Evolutionary conservation across 2,888 invertebrate genomes (phyloP), one percentile per base, ranked within the genome.

Genomic region (Drosophila quinaria): DNA sequence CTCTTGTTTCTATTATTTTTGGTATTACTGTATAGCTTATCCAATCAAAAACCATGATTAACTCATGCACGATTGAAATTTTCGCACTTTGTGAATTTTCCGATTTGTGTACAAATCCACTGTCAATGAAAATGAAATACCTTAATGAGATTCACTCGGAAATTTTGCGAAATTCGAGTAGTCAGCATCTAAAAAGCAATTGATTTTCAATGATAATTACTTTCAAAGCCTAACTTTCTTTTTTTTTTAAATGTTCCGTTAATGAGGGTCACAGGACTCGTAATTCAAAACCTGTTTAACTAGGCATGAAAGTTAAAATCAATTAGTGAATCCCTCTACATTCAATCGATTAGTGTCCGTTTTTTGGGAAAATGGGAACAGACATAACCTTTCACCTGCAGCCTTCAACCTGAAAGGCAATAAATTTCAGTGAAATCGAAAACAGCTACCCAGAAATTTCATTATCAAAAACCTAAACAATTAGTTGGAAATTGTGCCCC

Each of bases 41-140:
- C 46, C 65, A 50, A 51, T 51, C 65, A 39, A 52, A 49, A 35
- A 35, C 15, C 17, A 22, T 64, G 59, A 50, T 64, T 59, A 59
- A 59, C 49, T 37, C 31, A 33, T 41, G 50, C 58, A 35, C 41
- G 49, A 64, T 58, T 49, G 63, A 64, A 64, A 58, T 64, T 50
- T 63, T 55, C 29, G 19, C 35, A 25, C 44, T 42, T 4, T 11
- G n/a, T 17, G 11, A 29, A 11, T n/a, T 51, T 35, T 35, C 22
- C 10, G 17, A 37, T 15, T 10, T 39, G 10, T 4, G 29, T 15
- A 4, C 22, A 46, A 46, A n/a, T 46, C 9, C 46, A 46, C n/a
- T 46, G n/a, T 25, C 46, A n/a, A 13, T 44, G 42, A 19, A 35
- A 55, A 44, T 55, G n/a, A 10, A 33, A 44, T 11, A 55, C 19